Conservation (phyloP, 2,797 vertebrate species). For the Sebastes iracundus region DNA sequence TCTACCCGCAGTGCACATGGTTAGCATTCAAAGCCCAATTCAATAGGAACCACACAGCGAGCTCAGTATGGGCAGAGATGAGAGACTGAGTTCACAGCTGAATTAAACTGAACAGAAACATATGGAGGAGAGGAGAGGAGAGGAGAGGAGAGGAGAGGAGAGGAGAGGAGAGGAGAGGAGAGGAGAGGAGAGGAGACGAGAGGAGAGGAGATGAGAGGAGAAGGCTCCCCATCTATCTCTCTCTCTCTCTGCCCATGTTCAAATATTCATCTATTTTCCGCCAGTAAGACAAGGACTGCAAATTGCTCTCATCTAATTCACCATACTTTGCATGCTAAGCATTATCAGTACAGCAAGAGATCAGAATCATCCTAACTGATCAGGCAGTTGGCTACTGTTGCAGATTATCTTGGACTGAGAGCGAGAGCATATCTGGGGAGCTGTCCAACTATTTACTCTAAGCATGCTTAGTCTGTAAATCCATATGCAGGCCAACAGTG, state of each 20-base stretch:
- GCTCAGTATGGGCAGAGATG: conserved; percentile 59
- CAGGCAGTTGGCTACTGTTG: conserved; percentile 53
- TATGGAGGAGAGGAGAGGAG: conserved; percentile 20
- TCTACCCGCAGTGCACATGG: conserved; percentile 72
- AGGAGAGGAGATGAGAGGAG: not conserved
- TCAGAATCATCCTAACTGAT: conserved; percentile 56
- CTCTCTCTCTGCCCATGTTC: not conserved
- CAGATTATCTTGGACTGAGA: conserved; percentile 65
- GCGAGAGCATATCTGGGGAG: conserved; percentile 59
- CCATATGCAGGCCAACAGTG: conserved; percentile 54
- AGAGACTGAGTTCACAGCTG: conserved; percentile 61
- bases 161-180: not conserved
- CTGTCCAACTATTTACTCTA: conserved; percentile 66
- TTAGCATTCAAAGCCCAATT: conserved; percentile 74
- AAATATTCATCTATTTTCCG: conserved; percentile 26
- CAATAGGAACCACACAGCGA: conserved; percentile 75
- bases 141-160: not conserved
- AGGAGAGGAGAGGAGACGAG: not conserved
- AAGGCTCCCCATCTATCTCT: not conserved
- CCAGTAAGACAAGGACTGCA: conserved; percentile 15
- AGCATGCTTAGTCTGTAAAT: conserved; percentile 62
- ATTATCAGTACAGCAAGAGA: conserved; percentile 45
- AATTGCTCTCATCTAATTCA: conserved; percentile 38
- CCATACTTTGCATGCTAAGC: conserved; percentile 23
- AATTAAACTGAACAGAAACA: conserved; percentile 66